Percentiles rank a stretch among this genome's conserved stretches.
Evolutionary conservation across 1,140 invertebrate species (phyloP).

Genomic region (Agraylea sexmaculata): DNA sequence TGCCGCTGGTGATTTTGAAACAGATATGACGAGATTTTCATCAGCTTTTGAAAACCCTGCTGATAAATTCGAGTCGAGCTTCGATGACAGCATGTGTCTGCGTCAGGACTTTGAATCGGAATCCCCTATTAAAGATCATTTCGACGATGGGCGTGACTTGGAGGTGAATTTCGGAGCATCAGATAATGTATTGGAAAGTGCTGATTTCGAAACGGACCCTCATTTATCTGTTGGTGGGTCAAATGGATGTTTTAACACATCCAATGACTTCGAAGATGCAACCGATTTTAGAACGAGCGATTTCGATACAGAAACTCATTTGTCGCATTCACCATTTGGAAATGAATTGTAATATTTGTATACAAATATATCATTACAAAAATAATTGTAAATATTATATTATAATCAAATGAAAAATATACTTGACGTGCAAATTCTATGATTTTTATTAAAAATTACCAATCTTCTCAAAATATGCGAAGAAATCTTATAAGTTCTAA

Average conservation of each 20-base stretch:
- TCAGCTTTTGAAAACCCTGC: conserved; percentile 14
- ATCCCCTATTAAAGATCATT: conserved; percentile 6
- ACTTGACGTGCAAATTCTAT: no score
- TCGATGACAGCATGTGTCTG: no score
- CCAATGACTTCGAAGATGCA: conserved; percentile 16
- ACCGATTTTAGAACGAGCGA: conserved; percentile 14
- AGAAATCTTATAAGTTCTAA: no score
- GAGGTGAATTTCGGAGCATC: conserved; percentile 10
- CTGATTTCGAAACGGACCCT: conserved; percentile 17
- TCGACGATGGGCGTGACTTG: conserved; percentile 8
- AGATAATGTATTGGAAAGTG: conserved; percentile 10
- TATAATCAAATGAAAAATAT: no score
- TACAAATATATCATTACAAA: conserved; percentile 4
- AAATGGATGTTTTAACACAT: conserved; percentile 12
- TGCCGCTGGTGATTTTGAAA: conserved; percentile 16
- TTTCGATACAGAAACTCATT: conserved; percentile 16
- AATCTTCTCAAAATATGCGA: no score
- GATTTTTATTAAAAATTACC: no score
- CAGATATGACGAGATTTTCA: conserved; percentile 17
- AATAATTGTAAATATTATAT: no score
- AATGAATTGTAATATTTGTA: no score
- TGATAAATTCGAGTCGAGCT: conserved; percentile 6
- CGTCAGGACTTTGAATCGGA: conserved; percentile 13
- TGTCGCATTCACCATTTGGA: conserved; percentile 15
- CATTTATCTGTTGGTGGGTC: conserved; percentile 8